A percentile compares a stretch with the other conserved stretches of the same genome.
phyloP scores from a whole-genome alignment of 1,140 invertebrate species.

The Drosophila auraria region DNA sequence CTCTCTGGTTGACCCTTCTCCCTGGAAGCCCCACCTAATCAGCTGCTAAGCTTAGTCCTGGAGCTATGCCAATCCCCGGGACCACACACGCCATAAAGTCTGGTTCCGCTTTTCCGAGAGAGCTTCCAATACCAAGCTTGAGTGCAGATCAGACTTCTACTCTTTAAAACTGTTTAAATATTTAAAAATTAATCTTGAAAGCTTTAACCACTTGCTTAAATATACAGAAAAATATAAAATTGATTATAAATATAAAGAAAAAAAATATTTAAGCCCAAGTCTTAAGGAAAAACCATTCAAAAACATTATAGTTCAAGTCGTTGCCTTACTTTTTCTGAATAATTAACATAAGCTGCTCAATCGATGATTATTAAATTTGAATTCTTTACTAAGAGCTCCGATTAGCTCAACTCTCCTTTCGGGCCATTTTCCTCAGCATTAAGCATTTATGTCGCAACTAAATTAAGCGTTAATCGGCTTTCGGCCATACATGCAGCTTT shows the following conservation, averaged over 20 bases:
- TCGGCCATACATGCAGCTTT: slow-evolving; percentile 3
- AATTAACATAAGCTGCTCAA: not conserved
- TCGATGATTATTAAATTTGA: not conserved
- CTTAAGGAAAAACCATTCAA: not conserved
- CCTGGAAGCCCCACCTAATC: slow-evolving; percentile 40
- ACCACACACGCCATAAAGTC: slow-evolving; percentile 7
- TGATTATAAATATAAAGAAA: too few relatives aligned
- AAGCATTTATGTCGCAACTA: slow-evolving; percentile 19
- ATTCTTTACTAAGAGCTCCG: not conserved
- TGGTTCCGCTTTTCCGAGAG: not conserved
- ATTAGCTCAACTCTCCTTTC: not conserved
- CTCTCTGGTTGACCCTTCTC: not conserved
- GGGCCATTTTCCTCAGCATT: not conserved
- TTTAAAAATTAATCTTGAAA: too few relatives aligned
- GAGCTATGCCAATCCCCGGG: not conserved
- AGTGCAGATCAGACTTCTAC: not conserved
- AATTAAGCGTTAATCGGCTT: slow-evolving; percentile 33
- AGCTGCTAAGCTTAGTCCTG: slow-evolving; percentile 49
- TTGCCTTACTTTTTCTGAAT: too few relatives aligned
- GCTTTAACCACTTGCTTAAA: too few relatives aligned
- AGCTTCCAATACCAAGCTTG: not conserved
- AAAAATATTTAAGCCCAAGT: too few relatives aligned
- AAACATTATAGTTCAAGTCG: too few relatives aligned
- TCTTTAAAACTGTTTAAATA: too few relatives aligned
- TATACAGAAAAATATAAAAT: too few relatives aligned